Evolutionary conservation across 1,140 invertebrate species (phyloP).

Genomic region (Drosophila chauvacae): DNA sequence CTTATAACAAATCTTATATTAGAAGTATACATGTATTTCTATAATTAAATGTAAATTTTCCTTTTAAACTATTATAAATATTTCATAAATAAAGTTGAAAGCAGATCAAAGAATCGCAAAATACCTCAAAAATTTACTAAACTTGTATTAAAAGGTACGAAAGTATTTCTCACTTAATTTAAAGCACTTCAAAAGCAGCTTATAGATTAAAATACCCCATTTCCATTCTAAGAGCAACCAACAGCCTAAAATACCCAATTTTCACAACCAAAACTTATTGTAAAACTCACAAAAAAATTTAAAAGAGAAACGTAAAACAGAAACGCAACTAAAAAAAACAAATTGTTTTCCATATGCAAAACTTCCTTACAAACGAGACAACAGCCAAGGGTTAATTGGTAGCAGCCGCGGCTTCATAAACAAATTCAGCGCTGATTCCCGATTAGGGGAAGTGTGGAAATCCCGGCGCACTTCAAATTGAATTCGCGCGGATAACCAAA

Average conservation of each 20-base stretch:
- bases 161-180: too few species aligned
- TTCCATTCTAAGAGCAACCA: background rate
- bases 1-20: background rate
- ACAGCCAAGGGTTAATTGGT: constrained; percentile 53
- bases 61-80: background rate
- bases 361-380: constrained; percentile 22
- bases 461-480: constrained; percentile 43
- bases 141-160: background rate
- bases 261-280: constrained; percentile 28
- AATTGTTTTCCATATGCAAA: constrained; percentile 70
- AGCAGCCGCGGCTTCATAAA: constrained; percentile 47
- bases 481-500: constrained; percentile 44
- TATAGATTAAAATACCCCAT: too few species aligned
- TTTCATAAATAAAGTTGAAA: too few species aligned
- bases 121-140: too few species aligned
- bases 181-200: too few species aligned
- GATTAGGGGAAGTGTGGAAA: constrained; percentile 44
- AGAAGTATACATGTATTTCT: too few species aligned
- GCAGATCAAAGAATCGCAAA: too few species aligned
- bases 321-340: constrained; percentile 41
- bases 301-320: background rate
- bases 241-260: background rate
- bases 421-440: constrained; percentile 62
- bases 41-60: too few species aligned
- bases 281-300: constrained; percentile 37